A percentile compares a stretch with the other conserved stretches of the same genome.
These are phyloP conservation scores for Eufriesea mexicana DNA, from an alignment of 1,140 invertebrate genomes.

Conservation along the genomic window DNA sequence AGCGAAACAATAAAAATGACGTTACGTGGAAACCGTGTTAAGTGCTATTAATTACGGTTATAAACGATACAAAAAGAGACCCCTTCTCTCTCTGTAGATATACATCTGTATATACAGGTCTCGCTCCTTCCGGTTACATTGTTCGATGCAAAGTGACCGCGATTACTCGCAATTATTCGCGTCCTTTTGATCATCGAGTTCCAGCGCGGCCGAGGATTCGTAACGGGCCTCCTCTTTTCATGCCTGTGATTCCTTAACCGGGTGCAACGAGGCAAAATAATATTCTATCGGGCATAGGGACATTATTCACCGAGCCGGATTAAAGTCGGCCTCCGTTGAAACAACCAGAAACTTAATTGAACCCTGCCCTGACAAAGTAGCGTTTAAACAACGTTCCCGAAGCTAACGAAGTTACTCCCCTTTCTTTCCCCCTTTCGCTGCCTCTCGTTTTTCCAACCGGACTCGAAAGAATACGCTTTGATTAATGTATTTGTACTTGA, in stretches of 20 bases:
- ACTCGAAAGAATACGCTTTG: conserved; percentile 4
- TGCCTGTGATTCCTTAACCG: neutral
- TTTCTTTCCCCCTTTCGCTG: neutral
- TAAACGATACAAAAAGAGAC: neutral
- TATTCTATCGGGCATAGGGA: neutral
- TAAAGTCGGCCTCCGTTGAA: neutral
- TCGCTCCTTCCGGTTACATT: neutral
- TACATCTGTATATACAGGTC: neutral
- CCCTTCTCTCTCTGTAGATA: neutral
- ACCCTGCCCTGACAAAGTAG: neutral
- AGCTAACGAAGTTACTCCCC: conserved; percentile 15
- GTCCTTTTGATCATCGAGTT: neutral
- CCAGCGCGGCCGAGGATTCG: neutral
- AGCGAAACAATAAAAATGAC: conserved; percentile 6
- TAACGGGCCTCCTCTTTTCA: neutral
- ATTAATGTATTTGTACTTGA: conserved; percentile 6
- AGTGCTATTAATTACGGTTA: conserved; percentile 12
- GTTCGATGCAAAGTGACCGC: neutral
- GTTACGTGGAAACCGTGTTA: neutral
- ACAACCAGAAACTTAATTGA: conserved; percentile 14
- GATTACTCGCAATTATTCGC: conserved; percentile 20
- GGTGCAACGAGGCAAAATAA: neutral
- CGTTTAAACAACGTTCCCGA: conserved; percentile 24
- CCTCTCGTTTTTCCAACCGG: neutral
- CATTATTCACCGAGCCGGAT: conserved; percentile 1